These are phyloP conservation scores for Scarus forsteni DNA, from an alignment of 2,797 vertebrate species.

Conservation along the genomic window DNA sequence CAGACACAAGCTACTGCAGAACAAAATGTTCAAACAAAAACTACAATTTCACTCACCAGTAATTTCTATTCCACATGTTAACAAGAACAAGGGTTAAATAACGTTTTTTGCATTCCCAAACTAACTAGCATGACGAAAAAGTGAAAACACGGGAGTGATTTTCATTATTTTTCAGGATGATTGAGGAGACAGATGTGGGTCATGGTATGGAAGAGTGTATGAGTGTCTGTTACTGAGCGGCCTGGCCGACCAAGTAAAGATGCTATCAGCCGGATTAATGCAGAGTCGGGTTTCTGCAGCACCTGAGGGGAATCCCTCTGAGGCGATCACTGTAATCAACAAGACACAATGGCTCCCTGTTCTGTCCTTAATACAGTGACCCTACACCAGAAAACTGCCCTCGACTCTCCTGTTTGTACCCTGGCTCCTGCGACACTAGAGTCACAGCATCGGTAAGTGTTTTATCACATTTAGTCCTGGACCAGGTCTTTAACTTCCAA, in stretches of 20 bases:
- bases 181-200: background rate
- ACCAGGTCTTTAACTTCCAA: too few species aligned
- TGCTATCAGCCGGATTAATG: conserved; percentile 10
- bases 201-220: background rate
- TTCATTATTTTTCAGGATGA: background rate
- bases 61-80: too few species aligned
- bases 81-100: too few species aligned
- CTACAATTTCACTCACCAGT: too few species aligned
- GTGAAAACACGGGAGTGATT: background rate
- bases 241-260: background rate
- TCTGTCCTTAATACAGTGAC: conserved; percentile 12
- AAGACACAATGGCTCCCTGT: conserved; percentile 16
- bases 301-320: conserved; percentile 2
- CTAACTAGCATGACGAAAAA: background rate
- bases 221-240: background rate
- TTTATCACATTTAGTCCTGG: too few species aligned
- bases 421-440: background rate
- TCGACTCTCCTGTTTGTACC: background rate
- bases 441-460: too few species aligned
- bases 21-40: too few species aligned
- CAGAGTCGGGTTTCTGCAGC: conserved; percentile 26
- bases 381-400: background rate
- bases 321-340: conserved; percentile 1
- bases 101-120: background rate
- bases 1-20: too few species aligned